Evolutionary conservation across 2,888 invertebrate genomes (phyloP), one percentile per base, ranked within the genome.

Genomic region (Loripinus fragilis): DNA sequence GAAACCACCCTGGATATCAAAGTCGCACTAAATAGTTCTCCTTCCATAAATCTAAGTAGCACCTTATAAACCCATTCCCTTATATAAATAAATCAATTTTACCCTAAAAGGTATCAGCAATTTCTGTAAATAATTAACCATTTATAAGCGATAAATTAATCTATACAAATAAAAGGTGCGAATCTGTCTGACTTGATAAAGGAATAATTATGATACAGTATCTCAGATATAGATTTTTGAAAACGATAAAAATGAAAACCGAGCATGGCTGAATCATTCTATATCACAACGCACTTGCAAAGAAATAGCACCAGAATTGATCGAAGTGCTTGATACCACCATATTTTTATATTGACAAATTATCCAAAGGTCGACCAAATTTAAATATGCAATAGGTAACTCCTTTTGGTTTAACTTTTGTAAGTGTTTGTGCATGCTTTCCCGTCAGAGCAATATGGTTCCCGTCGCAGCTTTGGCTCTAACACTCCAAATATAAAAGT

Each of bases 71-170:
- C 67, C 23, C 23, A 41, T 35, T 42, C 67, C 20, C 67, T 42
- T 67, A 42, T 42, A 28, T 12, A n/a, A 50, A 70, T 83, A 83
- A 83, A 83, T 83, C 83, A 83, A 30, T 15, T 20, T 65, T 42
- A 33, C 74, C 69, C 74, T 76, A 80, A 78, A 78, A 80, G 78
- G 80, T 60, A 60, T 10, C 67, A 42, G 67, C 67, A 7, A n/a
- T 69, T 79, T 76, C 50, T 28, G 45, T 71, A 77, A 74, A 23
- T 30, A 74, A 71, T 60, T 69, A 69, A 74, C 65, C 71, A 76
- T 60, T 81, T 60, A 55, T 71, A 76, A 71, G 75, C 60, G 76
- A 78, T 81, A 81, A 81, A 81, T 81, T 68, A 81, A 55, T 38
- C n/a, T 45, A 65, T 67, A 70, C 78, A 78, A 81, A 78, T 23